A percentile compares a stretch with the other conserved stretches of the same genome.
phyloP scores from a whole-genome alignment of 2,888 invertebrate genomes.

The Cephus sareptanus region DNA sequence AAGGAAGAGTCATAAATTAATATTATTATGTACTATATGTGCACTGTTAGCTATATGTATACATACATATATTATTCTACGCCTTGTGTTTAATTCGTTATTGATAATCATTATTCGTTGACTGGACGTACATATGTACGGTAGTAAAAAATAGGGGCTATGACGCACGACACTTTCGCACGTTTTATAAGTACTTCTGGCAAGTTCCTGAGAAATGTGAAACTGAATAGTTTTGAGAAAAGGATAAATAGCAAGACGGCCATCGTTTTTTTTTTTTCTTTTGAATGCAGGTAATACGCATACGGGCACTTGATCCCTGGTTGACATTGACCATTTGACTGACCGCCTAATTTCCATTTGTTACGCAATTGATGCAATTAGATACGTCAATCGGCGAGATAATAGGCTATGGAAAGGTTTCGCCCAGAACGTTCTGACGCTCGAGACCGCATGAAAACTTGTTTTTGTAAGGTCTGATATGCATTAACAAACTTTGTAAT shows the following conservation, averaged over 20 bases:
- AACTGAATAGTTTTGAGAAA: not conserved
- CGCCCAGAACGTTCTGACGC: not conserved
- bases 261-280: not conserved
- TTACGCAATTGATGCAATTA: constrained; percentile 53
- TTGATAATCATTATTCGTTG: not conserved
- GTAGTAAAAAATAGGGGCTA: not conserved
- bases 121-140: not conserved
- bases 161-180: not conserved
- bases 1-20: not conserved
- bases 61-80: not conserved
- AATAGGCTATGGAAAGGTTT: not conserved
- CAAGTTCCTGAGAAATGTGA: not conserved
- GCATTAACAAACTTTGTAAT: not conserved
- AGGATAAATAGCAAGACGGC: not conserved
- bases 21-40: not conserved
- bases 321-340: constrained; percentile 39
- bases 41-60: not conserved
- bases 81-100: not conserved
- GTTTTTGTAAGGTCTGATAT: not conserved
- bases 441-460: not conserved
- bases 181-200: not conserved
- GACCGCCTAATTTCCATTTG: constrained; percentile 47
- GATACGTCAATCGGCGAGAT: constrained; percentile 38
- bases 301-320: constrained; percentile 35
- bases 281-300: not conserved